Conservation (phyloP, 2,888 invertebrate genomes). For the Megamerina dolium region DNA sequence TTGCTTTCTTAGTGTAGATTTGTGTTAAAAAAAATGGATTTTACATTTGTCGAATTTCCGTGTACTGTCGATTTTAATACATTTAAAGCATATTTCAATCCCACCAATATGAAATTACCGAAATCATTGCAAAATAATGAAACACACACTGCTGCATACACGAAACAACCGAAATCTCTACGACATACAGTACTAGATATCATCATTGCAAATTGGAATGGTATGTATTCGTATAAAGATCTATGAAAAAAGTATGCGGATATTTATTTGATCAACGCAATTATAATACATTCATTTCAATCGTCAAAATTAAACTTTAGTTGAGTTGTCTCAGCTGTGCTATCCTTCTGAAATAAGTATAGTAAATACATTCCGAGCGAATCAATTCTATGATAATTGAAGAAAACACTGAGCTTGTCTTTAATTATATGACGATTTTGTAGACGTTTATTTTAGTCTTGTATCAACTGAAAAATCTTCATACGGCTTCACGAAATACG, state of each 20-base stretch:
- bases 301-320: too few species aligned
- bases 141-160: conserved; percentile 10
- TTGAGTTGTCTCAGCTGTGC: too few species aligned
- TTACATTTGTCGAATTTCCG: conserved; percentile 40
- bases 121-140: conserved; percentile 19
- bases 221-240: too few species aligned
- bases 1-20: background rate
- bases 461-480: too few species aligned
- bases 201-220: conserved; percentile 43
- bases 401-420: too few species aligned
- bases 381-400: too few species aligned
- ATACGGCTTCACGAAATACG: too few species aligned
- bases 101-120: conserved; percentile 29
- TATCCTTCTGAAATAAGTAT: too few species aligned
- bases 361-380: too few species aligned
- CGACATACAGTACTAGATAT: conserved; percentile 42
- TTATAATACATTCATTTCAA: background rate
- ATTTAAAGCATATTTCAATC: conserved; percentile 42
- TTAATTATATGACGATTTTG: too few species aligned
- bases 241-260: background rate
- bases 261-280: background rate
- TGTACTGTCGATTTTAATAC: conserved; percentile 44
- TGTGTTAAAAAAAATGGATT: conserved; percentile 30
- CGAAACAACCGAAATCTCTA: conserved; percentile 34
- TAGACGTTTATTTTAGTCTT: too few species aligned